A percentile compares a stretch with the other conserved stretches of the same genome.
Conservation (phyloP, 2,113 vertebrate genomes). For the Irena cyanogastra region DNA sequence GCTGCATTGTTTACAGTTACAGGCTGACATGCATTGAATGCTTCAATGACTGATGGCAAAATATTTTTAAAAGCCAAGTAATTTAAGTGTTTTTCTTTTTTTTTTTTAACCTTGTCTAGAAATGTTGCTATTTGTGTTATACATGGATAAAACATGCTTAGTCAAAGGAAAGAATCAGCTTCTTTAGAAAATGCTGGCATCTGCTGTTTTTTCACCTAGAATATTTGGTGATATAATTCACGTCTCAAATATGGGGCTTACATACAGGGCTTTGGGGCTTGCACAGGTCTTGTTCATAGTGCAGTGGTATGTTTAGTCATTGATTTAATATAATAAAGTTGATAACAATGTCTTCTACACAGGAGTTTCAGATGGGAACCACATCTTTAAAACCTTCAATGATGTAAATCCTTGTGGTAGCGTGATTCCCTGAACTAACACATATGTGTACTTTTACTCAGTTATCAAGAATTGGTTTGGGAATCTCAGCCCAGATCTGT, state of each 20-base stretch:
- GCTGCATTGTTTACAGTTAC: not conserved
- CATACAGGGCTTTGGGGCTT: accelerated
- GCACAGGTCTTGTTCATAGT: not conserved
- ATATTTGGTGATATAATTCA: not conserved
- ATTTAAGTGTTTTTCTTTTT: not conserved
- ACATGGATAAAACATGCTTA: not conserved
- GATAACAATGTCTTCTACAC: not conserved
- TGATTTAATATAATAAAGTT: not conserved
- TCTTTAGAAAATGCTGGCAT: not conserved
- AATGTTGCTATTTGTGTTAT: not conserved
- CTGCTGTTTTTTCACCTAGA: not conserved
- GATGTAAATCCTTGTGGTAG: not conserved
- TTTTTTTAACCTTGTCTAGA: not conserved
- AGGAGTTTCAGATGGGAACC: not conserved
- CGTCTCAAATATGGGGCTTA: not conserved
- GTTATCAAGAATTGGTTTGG: not conserved
- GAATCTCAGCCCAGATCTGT: not conserved
- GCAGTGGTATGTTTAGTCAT: not conserved
- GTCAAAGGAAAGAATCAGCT: not conserved
- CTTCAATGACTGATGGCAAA: not conserved
- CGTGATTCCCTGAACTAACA: not conserved
- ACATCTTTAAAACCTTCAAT: not conserved
- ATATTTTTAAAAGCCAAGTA: not conserved
- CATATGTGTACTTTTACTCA: not conserved
- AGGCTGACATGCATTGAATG: not conserved